Base-by-base conservation (phyloP, 2,888 invertebrate species). In the Microdon myrmicae region DNA sequence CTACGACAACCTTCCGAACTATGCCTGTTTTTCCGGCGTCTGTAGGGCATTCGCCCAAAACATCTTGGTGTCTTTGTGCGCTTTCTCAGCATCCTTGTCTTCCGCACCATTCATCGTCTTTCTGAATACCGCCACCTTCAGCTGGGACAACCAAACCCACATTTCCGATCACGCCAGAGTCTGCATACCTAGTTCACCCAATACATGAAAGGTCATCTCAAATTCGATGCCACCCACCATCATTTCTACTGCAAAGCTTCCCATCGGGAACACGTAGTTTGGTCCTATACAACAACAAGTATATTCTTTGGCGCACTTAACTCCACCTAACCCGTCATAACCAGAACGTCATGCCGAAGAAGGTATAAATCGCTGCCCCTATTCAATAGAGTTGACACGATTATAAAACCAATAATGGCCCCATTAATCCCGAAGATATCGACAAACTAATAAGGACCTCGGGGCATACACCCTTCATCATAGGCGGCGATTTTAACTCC, bases 161-260 rank as follows among this genome's bases (percentile, higher is more conserved):
- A 8, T 35, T 22, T 7, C 22, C 35, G 4, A 35, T 35, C 3
- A 35, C 35, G 1, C 20, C 35, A 7, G 35, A 2, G 2, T 22
- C 4, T 12, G 35, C 35, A 35, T 35, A 12, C 22, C 35, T 10
- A n/a, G 20, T 8, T 35, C 20, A 7, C 20, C 6, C 2, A 35
- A 3, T 7, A 35, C 22, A 6, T 35, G 35, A 3, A 35, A 35
- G 4, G 9, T 35, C 35, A 35, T 35, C 3, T 35, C 17, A 3
- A 35, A 9, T 9, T 35, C 13, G 0, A 10, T 4, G 4, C 4
- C 22, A 7, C 22, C 35, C n/a, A 35, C 22, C 5, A 9, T 3
- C 2, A 35, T 12, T 7, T 13, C 20, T n/a, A 3, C 13, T 5
- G 10, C 5, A 9, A 35, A 35, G 22, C 22, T 35, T 22, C 35